These are phyloP conservation scores for Rhynchomys soricoides DNA, from an alignment of 2,113 vertebrate genomes.

Conservation along the genomic window DNA sequence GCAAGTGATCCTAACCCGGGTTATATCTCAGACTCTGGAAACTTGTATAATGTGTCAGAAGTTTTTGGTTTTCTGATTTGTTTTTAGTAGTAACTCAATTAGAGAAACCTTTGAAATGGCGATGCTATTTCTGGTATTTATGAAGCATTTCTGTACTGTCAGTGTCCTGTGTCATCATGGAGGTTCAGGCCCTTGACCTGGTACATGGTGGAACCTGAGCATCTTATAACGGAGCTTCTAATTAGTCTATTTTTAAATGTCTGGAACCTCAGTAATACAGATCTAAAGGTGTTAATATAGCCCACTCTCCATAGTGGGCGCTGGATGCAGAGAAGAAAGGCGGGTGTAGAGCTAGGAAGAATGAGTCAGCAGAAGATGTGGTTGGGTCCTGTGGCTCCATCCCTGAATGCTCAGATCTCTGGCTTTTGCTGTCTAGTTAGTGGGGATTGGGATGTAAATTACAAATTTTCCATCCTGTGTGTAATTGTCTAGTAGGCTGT, in stretches of 20 bases:
- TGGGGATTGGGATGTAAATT: background rate
- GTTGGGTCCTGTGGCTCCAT: fast-evolving
- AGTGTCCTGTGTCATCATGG: background rate
- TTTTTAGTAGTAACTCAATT: background rate
- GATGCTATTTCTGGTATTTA: background rate
- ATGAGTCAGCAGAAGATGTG: background rate
- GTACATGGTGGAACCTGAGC: background rate
- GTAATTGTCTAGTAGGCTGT: background rate
- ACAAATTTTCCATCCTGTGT: fast-evolving
- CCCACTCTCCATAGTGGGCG: background rate
- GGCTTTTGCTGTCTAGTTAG: background rate
- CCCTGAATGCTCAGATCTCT: background rate
- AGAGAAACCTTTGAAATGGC: background rate
- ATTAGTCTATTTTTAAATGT: background rate
- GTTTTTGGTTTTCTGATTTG: background rate
- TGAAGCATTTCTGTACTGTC: background rate
- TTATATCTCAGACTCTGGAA: background rate
- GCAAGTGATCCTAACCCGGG: background rate
- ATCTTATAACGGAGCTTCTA: background rate
- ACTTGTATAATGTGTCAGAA: background rate
- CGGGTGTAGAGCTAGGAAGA: background rate
- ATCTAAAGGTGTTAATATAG: too few relatives aligned
- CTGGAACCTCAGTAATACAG: background rate
- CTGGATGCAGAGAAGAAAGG: background rate
- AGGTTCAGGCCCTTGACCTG: background rate